Evolutionary conservation across 2,113 vertebrate genomes (phyloP), one percentile per base, ranked within the genome.

Genomic region (Cheirogaleus medius): DNA sequence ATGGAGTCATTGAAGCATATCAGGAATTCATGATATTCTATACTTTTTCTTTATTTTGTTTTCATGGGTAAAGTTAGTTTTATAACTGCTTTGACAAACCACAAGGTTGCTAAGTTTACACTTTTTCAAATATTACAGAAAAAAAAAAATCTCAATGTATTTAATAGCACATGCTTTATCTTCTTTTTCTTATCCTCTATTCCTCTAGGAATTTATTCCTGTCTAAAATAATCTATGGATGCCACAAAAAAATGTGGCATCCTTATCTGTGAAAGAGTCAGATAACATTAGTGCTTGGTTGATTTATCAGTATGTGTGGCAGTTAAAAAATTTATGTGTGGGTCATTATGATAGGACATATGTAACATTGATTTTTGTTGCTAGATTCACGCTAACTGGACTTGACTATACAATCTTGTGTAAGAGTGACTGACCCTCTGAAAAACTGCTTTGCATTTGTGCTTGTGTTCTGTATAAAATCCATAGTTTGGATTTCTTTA

Each of bases 301-400:
- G 66, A 95, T 89, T 97, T 86, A 93, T 97, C 91, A 97, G 86
- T 97, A 97, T 18, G 32, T 49, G 76, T 94, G 52, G 23, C 77
- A 90, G 47, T 73, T 84, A 94, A 82, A 95, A 95, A 93, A 97
- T 95, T 90, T 95, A 69, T 80, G 68, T 84, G 58, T 39, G 42
- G 83, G 23, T 80, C 49, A 49, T 94, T 96, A 66, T 95, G 74
- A 90, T 14, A 96, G 78, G 63, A 96, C 80, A 94, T 91, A 95
- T 91, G 66, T 89, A 96, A 63, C 63, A 94, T 18, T 91, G 96
- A 95, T 91, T 96, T 97, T 78, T 95, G 77, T 93, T 69, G 27
- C 58, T 74, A 34, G 25, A 91, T 68, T 94, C 83, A 90, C 64
- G 29, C 73, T 95, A 83, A 97, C n/a, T 86, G 56, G 20, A 95